These are phyloP conservation scores for Camptogramma bilineatum DNA, from an alignment of 2,888 invertebrate species.

Conservation along the genomic window DNA sequence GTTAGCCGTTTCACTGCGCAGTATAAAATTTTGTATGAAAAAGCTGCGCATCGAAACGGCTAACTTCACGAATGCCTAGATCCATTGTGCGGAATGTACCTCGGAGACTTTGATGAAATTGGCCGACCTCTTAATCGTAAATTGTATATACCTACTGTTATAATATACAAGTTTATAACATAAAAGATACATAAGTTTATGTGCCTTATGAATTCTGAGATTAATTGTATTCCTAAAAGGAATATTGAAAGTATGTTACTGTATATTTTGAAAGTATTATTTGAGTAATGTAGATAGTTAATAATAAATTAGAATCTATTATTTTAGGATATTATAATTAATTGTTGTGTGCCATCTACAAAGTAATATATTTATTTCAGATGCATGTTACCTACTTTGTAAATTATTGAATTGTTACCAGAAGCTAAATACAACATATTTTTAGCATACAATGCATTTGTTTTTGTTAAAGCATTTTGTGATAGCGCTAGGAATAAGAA, in stretches of 20 bases:
- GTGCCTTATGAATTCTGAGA: constrained; percentile 31
- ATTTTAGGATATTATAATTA: background rate
- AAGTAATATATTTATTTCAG: background rate
- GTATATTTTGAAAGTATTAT: constrained; percentile 59
- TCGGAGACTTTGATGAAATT: too few relatives aligned
- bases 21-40: too few relatives aligned
- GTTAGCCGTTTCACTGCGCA: too few relatives aligned
- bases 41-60: too few relatives aligned
- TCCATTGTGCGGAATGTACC: too few relatives aligned
- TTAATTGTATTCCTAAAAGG: constrained; percentile 38
- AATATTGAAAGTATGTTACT: constrained; percentile 41
- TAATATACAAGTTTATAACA: constrained; percentile 3
- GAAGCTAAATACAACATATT: constrained; percentile 20
- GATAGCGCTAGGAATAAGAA: constrained; percentile 46
- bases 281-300: constrained; percentile 10
- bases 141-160: background rate
- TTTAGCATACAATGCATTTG: constrained; percentile 60
- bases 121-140: background rate
- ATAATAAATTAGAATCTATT: constrained; percentile 8
- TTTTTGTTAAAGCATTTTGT: constrained; percentile 51
- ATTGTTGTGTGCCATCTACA: constrained; percentile 25
- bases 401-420: constrained; percentile 1
- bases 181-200: background rate
- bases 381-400: background rate
- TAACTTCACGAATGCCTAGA: too few relatives aligned